Percentiles rank a stretch among this genome's conserved stretches.
phyloP scores from a whole-genome alignment of 92 coral and sea anemone species.

The Pocillopora meandrina region DNA sequence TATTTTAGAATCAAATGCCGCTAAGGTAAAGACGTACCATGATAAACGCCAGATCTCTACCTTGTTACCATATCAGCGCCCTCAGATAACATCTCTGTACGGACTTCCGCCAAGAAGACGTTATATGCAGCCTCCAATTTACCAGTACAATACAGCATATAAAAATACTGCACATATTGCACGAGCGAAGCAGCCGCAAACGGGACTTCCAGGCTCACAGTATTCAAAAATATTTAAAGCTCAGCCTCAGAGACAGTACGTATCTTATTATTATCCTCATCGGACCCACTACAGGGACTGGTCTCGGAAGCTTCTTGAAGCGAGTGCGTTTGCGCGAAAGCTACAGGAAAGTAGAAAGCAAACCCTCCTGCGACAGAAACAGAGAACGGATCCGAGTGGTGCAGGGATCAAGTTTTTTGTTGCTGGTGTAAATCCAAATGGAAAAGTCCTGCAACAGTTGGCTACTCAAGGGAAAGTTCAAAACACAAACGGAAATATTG shows the following conservation, averaged over 20 bases:
- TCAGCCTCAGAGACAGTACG: constrained; percentile 18
- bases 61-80: constrained; percentile 10
- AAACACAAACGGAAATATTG: not conserved
- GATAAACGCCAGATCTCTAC: constrained; percentile 31
- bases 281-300: constrained; percentile 60
- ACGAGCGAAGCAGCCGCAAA: not conserved
- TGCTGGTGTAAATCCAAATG: constrained; percentile 23
- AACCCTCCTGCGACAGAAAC: not conserved
- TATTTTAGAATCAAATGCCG: not conserved
- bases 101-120: constrained; percentile 1
- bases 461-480: not conserved
- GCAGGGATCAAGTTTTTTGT: constrained; percentile 43
- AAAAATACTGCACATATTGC: not conserved
- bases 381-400: constrained; percentile 5
- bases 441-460: constrained; percentile 23
- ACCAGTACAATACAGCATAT: constrained; percentile 14
- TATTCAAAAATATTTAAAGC: not conserved
- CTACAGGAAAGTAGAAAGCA: constrained; percentile 7
- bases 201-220: not conserved
- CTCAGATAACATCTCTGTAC: not conserved
- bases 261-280: constrained; percentile 20
- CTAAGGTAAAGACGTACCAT: not conserved
- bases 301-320: constrained; percentile 56
- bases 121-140: constrained; percentile 17
- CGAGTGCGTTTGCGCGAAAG: constrained; percentile 11